Conservation (phyloP, 2,113 vertebrate genomes). For the Cephalopterus ornatus region DNA sequence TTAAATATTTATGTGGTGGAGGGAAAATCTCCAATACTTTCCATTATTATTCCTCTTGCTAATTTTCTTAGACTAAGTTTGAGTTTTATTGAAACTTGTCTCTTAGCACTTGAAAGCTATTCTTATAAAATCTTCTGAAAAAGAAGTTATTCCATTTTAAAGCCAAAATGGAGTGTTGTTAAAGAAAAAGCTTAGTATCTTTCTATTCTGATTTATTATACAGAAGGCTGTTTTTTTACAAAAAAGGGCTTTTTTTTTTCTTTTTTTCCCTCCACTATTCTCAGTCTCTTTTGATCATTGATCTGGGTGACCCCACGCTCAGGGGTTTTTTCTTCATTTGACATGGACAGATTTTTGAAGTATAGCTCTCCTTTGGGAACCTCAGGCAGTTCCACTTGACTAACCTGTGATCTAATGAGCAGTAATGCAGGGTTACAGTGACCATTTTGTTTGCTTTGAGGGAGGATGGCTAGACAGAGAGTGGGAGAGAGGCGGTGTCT, state of each 20-base stretch:
- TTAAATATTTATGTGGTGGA: neutral
- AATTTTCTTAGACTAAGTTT: neutral
- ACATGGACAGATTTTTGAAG: slow-evolving; percentile 87
- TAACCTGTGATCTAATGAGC: slow-evolving; percentile 83
- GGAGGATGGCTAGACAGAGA: slow-evolving; percentile 73
- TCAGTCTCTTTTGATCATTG: slow-evolving; percentile 90
- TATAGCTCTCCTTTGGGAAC: slow-evolving; percentile 80
- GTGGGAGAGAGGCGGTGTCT: slow-evolving; percentile 71
- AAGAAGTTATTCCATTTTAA: slow-evolving; percentile 38
- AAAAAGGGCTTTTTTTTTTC: slow-evolving; percentile 4
- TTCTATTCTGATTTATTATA: slow-evolving; percentile 69
- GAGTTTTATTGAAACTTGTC: neutral
- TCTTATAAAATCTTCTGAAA: neutral
- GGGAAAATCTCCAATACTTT: neutral
- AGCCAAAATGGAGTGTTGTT: slow-evolving; percentile 12
- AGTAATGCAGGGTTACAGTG: slow-evolving; percentile 76
- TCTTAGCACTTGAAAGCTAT: neutral
- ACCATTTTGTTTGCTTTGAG: slow-evolving; percentile 78
- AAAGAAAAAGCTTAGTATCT: slow-evolving; percentile 42
- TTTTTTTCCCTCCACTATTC: slow-evolving; percentile 48
- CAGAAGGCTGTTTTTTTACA: slow-evolving; percentile 66
- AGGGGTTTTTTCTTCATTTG: slow-evolving; percentile 85
- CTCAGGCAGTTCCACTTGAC: slow-evolving; percentile 82
- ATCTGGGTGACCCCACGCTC: slow-evolving; percentile 88
- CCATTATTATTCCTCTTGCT: neutral